Evolutionary conservation across 2,888 invertebrate species (phyloP).

Genomic region (Bibio marci): DNA sequence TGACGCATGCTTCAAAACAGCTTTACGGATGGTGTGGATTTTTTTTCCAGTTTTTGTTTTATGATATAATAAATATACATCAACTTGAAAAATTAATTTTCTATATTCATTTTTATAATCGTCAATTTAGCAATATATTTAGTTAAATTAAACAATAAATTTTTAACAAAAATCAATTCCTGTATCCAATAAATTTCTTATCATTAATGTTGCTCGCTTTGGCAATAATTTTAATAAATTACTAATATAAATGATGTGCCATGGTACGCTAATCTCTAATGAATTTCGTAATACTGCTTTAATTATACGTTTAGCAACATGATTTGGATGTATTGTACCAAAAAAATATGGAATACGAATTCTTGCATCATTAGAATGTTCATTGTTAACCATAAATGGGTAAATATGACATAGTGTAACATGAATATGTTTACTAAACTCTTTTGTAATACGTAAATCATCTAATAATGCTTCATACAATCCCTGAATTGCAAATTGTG

Average conservation of each 20-base stretch:
- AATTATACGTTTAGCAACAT: slow-evolving; percentile 39
- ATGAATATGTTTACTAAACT: slow-evolving; percentile 32
- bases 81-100: too few relatives aligned
- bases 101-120: too few relatives aligned
- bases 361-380: slow-evolving; percentile 36
- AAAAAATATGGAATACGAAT: slow-evolving; percentile 45
- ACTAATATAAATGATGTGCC: slow-evolving; percentile 38
- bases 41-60: too few relatives aligned
- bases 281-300: slow-evolving; percentile 44
- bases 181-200: slow-evolving; percentile 42
- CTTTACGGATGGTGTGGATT: too few relatives aligned
- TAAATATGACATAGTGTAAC: slow-evolving; percentile 43
- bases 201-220: slow-evolving; percentile 38
- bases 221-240: slow-evolving; percentile 40
- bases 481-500: slow-evolving; percentile 49
- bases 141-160: too few relatives aligned
- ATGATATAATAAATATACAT: too few relatives aligned
- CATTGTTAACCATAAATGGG: slow-evolving; percentile 39
- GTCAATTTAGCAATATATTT: too few relatives aligned
- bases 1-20: too few relatives aligned
- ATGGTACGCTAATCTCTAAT: slow-evolving; percentile 44
- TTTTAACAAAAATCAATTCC: slow-evolving; percentile 48
- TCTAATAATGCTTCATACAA: slow-evolving; percentile 43
- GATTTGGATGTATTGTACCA: slow-evolving; percentile 39
- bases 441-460: slow-evolving; percentile 37